Conservation (phyloP, 2,113 vertebrate genomes). For the Pardalotus punctatus region DNA sequence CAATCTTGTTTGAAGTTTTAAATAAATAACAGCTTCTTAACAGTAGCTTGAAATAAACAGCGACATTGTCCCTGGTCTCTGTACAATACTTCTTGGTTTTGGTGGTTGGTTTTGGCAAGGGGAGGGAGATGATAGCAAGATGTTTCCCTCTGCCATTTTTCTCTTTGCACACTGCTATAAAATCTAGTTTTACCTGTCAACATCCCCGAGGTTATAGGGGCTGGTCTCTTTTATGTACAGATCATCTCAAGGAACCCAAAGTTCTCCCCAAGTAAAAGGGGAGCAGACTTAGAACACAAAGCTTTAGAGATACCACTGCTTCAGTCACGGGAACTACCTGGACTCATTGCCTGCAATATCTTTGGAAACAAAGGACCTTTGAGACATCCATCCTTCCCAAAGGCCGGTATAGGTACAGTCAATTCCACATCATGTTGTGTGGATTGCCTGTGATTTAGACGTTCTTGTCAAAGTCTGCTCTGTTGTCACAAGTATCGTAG, state of each 20-base stretch:
- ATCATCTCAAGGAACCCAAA: not conserved
- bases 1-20: constrained; percentile 16
- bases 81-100: not conserved
- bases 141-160: not conserved
- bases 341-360: not conserved
- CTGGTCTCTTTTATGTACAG: not conserved
- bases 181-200: not conserved
- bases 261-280: not conserved
- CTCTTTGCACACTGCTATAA: not conserved
- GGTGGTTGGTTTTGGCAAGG: not conserved
- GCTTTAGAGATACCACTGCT: not conserved
- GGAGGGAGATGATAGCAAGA: not conserved
- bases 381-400: not conserved
- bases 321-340: not conserved
- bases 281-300: not conserved
- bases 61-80: not conserved
- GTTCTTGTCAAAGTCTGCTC: not conserved
- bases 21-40: constrained; percentile 37
- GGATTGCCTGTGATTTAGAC: not conserved
- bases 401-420: not conserved
- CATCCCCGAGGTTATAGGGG: not conserved
- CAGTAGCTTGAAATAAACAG: constrained; percentile 43
- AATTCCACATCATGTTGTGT: not conserved
- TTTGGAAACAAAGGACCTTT: not conserved
- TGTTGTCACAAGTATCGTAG: not conserved